Base-by-base conservation (phyloP, 2,797 vertebrate genomes). In the Clarias platycephalus region DNA sequence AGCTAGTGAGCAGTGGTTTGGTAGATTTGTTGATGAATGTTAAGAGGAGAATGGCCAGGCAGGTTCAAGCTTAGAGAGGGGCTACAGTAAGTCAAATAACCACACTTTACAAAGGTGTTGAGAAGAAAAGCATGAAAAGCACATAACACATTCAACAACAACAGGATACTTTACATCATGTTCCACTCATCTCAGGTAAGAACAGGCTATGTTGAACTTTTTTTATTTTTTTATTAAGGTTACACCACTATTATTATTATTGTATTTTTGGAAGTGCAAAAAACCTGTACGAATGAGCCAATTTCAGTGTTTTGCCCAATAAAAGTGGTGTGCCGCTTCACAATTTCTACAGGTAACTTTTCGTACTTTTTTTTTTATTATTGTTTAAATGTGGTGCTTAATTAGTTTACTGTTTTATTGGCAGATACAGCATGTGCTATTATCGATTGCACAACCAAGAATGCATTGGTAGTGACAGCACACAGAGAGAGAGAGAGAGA, bases 391-490 rank as follows among this genome's bases (percentile, higher is more conserved):
- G 4, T 28, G 22, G 0, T 55, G 70, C 79, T 40, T 86, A 84
- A 81, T 81, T 70, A 81, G 71, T 66, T 81, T 10, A n/a, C 60
- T 55, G 5, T 86, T 81, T 81, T 77, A 84, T 71, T 80, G 66
- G 58, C 63, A 62, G 5, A 8, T 60, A 84, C 77, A 85, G 68
- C 75, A 82, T 89, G 49, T 81, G 86, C 86, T 83, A 10, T 78
- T 87, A 90, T 86, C 85, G 88, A 92, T 92, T 85, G 86, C 84
- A 84, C 85, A 71, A 85, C 81, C 75, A 72, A 84, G 82, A 83
- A 71, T 40, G 31, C 77, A 64, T 75, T 40, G 80, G 44, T 22
- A 44, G 34, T 49, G 57, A 83, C 90, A 89, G 62, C 76, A 74
- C 86, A 74, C 49, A n/a, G n/a, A n/a, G n/a, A n/a, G n/a, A n/a